These are phyloP conservation scores for Saguinus oedipus DNA, from an alignment of 2,797 vertebrate genomes.

Conservation along the genomic window DNA sequence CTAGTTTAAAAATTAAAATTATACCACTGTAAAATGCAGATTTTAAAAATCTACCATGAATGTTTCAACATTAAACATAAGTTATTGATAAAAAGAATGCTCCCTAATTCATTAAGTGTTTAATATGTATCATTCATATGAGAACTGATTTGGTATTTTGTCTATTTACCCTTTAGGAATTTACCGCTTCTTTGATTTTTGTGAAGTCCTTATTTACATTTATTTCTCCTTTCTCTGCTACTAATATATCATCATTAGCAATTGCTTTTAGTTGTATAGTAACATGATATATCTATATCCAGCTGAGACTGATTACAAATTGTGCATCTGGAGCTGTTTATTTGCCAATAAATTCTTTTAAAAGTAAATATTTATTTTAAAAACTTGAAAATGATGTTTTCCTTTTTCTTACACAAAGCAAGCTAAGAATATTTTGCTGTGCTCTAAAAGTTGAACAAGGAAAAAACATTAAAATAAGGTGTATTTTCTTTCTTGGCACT, in stretches of 20 bases:
- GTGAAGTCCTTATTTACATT: constrained; percentile 57
- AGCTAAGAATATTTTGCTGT: constrained; percentile 52
- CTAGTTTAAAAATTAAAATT: constrained; percentile 13
- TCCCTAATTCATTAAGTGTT: not conserved
- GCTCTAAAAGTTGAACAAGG: constrained; percentile 55
- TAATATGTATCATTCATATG: constrained; percentile 10
- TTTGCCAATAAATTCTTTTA: not conserved
- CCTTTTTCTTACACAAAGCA: constrained; percentile 40
- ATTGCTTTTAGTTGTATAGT: constrained; percentile 29
- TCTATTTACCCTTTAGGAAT: not conserved
- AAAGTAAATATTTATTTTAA: constrained; percentile 49
- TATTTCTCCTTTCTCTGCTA: constrained; percentile 19
- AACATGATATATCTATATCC: constrained; percentile 5
- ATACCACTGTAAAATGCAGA: not conserved
- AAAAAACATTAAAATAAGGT: constrained; percentile 33
- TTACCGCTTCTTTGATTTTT: constrained; percentile 47
- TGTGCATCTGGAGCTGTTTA: constrained; percentile 38
- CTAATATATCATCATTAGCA: constrained; percentile 46
- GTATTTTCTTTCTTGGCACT: constrained; percentile 60
- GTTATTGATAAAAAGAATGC: not conserved
- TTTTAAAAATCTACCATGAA: not conserved
- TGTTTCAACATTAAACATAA: constrained; percentile 30
- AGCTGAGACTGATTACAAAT: constrained; percentile 30
- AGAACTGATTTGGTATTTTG: constrained; percentile 56
- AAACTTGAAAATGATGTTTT: constrained; percentile 46